phyloP scores from a whole-genome alignment of 2,888 invertebrate genomes.

The Xiphydria camelus region DNA sequence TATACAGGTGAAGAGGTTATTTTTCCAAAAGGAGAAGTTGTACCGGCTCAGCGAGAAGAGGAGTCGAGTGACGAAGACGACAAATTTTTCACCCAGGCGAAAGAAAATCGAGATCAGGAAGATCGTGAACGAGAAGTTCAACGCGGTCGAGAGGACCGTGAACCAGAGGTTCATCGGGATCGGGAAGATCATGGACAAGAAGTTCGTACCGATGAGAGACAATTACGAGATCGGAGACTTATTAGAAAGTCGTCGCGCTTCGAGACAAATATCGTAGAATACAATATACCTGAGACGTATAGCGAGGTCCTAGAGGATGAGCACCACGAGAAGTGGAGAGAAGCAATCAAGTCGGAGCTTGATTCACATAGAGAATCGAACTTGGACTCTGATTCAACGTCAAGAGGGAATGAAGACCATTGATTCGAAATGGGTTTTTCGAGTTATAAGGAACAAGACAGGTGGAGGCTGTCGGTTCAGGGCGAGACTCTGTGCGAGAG shows the following conservation, averaged over 20 bases:
- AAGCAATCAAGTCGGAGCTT: background rate
- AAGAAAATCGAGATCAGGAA: background rate
- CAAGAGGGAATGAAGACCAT: slow-evolving; percentile 2
- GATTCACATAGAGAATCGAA: slow-evolving; percentile 5
- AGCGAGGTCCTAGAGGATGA: background rate
- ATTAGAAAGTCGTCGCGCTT: no score
- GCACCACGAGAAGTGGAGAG: background rate
- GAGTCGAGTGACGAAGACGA: background rate
- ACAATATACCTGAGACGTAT: slow-evolving; percentile 3
- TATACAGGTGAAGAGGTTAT: background rate
- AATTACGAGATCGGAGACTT: no score
- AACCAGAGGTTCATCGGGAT: background rate
- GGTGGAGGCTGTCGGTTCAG: background rate
- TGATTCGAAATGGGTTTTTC: background rate
- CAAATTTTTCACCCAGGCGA: background rate
- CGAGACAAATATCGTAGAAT: slow-evolving; percentile 8
- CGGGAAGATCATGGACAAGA: no score
- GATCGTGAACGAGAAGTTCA: background rate
- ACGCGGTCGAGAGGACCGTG: no score
- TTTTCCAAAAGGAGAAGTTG: background rate
- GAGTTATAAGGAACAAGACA: no score
- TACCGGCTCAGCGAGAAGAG: background rate
- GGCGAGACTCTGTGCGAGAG: background rate
- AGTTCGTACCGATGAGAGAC: no score
- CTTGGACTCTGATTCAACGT: slow-evolving; percentile 5